Conservation (phyloP, 2,797 vertebrate genomes). For the Pseudochirops cupreus region DNA sequence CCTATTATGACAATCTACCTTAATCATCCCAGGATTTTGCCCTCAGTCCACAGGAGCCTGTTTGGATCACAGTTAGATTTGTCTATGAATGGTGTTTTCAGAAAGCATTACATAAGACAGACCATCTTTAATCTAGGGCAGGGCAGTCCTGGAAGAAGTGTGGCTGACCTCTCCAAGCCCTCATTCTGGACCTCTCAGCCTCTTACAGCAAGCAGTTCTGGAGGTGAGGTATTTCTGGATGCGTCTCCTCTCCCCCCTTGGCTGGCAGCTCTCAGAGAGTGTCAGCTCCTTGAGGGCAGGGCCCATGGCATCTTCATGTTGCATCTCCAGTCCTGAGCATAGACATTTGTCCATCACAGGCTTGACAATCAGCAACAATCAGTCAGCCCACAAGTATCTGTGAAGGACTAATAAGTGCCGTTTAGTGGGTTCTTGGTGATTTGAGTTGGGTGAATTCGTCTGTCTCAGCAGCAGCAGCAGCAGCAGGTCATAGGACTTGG, state of each 20-base stretch:
- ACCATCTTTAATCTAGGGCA: conserved; percentile 36
- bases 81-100: neutral
- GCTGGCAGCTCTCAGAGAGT: neutral
- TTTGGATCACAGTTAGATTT: neutral
- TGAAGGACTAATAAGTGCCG: neutral
- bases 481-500: neutral
- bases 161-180: neutral
- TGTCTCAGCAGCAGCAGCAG: neutral
- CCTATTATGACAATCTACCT: conserved; percentile 41
- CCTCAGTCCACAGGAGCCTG: neutral
- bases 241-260: neutral
- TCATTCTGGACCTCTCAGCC: neutral
- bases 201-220: neutral
- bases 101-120: conserved; percentile 44
- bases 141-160: conserved; percentile 29
- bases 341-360: neutral
- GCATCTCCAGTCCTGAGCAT: neutral
- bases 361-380: neutral
- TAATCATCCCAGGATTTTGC: conserved; percentile 2
- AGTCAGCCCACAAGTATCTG: neutral
- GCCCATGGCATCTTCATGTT: neutral
- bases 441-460: neutral
- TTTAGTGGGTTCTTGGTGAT: neutral
- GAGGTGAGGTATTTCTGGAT: neutral
- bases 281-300: neutral